Percentiles rank a stretch among this genome's conserved stretches.
These are phyloP conservation scores for Drosophila borealis DNA, from an alignment of 2,888 invertebrate genomes.

Conservation along the genomic window DNA sequence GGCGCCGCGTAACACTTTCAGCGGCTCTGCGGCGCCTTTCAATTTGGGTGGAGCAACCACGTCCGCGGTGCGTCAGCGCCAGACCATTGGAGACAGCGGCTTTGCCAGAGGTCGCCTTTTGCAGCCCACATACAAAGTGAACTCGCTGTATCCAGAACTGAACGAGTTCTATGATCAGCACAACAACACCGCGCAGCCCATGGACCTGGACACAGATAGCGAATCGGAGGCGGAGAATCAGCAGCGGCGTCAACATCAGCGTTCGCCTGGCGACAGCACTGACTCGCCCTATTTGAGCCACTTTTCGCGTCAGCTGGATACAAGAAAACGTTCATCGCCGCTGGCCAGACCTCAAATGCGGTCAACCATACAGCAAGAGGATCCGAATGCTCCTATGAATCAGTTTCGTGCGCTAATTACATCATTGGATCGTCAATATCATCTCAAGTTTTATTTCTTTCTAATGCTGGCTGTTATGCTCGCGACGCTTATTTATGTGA, in stretches of 20 bases:
- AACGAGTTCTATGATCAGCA: conserved; percentile 61
- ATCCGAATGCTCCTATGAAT: conserved; percentile 31
- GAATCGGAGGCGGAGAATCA: conserved; percentile 49
- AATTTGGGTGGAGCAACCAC: not conserved
- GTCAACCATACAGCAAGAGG: not conserved
- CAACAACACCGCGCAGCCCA: conserved; percentile 13
- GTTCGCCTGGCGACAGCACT: not conserved
- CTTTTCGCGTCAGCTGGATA: conserved; percentile 36
- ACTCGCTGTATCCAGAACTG: conserved; percentile 62
- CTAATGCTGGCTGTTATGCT: conserved; percentile 62
- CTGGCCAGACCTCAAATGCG: conserved; percentile 43
- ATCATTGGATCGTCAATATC: conserved; percentile 78
- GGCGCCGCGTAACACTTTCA: conserved; percentile 42
- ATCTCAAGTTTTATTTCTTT: conserved; percentile 76
- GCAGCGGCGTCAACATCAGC: conserved; percentile 17
- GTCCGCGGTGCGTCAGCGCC: conserved; percentile 24
- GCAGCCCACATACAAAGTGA: conserved; percentile 60
- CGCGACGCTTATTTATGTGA: conserved; percentile 76
- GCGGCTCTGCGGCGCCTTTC: conserved; percentile 59
- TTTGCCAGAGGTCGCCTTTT: conserved; percentile 48
- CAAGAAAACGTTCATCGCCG: conserved; percentile 46
- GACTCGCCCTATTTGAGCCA: conserved; percentile 55
- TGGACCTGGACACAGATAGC: conserved; percentile 62
- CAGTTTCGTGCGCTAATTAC: conserved; percentile 67
- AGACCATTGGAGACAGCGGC: conserved; percentile 33